Conservation (phyloP, 2,113 vertebrate species). For the Lampris megalopsis region DNA sequence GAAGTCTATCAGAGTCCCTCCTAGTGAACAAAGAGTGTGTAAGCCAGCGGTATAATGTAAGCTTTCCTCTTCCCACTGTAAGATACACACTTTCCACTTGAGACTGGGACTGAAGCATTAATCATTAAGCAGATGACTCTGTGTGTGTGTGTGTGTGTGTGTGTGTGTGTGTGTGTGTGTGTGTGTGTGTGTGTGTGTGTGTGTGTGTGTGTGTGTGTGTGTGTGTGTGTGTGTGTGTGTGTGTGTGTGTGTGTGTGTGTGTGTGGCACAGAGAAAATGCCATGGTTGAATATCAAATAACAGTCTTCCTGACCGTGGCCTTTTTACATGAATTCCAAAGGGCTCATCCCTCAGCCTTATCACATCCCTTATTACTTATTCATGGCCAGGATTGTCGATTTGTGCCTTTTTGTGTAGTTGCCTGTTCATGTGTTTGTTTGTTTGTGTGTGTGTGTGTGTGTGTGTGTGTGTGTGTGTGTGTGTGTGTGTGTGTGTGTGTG, state of each 20-base stretch:
- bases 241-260: constrained; percentile 19
- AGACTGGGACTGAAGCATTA: constrained; percentile 57
- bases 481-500: background rate
- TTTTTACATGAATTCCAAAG: constrained; percentile 67
- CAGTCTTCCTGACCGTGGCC: constrained; percentile 65
- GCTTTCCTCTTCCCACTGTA: constrained; percentile 31
- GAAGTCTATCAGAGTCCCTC: constrained; percentile 21
- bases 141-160: constrained; percentile 17
- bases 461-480: constrained; percentile 1
- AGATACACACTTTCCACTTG: constrained; percentile 55
- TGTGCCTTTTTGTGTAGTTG: background rate
- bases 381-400: constrained; percentile 33
- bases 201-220: background rate
- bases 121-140: constrained; percentile 76
- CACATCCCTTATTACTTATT: constrained; percentile 61
- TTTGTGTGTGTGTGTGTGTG: background rate
- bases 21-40: constrained; percentile 10
- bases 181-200: too few species aligned
- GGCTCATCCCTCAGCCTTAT: constrained; percentile 60
- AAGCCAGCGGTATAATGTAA: constrained; percentile 43
- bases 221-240: constrained; percentile 24
- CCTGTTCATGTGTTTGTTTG: constrained; percentile 1
- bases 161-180: too few species aligned
- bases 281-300: constrained; percentile 72
- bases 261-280: constrained; percentile 56